phyloP scores from a whole-genome alignment of 2,113 vertebrate genomes.

The Naja naja region DNA sequence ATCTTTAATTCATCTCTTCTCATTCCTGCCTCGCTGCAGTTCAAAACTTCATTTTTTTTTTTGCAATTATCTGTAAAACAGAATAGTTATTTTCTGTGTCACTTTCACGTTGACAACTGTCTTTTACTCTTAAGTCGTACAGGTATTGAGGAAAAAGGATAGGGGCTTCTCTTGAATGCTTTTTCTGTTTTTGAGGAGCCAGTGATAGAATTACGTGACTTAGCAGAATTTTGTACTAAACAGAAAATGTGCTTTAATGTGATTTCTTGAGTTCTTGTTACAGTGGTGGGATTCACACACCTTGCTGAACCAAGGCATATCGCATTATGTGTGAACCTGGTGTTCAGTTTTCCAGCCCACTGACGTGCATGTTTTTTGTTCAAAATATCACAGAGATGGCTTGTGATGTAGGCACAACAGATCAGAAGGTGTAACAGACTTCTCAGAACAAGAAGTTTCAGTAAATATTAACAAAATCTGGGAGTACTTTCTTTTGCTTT shows the following conservation, averaged over 20 bases:
- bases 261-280: not conserved
- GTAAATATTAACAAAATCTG: not conserved
- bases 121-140: not conserved
- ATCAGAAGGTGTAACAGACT: not conserved
- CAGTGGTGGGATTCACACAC: not conserved
- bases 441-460: not conserved
- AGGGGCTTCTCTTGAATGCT: not conserved
- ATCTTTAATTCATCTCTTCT: not conserved
- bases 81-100: not conserved
- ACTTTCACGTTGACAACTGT: not conserved
- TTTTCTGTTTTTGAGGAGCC: not conserved
- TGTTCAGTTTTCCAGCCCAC: not conserved
- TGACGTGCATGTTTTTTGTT: not conserved
- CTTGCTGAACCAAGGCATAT: not conserved
- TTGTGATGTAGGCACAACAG: not conserved
- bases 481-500: not conserved
- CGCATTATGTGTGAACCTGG: not conserved
- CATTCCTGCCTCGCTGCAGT: not conserved
- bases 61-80: not conserved
- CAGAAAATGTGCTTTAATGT: not conserved
- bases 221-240: not conserved
- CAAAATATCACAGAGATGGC: not conserved
- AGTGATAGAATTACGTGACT: not conserved
- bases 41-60: not conserved
- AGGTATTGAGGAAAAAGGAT: not conserved